These are phyloP conservation scores for Sinosuthora webbiana DNA, from an alignment of 2,113 vertebrate species.

Conservation along the genomic window DNA sequence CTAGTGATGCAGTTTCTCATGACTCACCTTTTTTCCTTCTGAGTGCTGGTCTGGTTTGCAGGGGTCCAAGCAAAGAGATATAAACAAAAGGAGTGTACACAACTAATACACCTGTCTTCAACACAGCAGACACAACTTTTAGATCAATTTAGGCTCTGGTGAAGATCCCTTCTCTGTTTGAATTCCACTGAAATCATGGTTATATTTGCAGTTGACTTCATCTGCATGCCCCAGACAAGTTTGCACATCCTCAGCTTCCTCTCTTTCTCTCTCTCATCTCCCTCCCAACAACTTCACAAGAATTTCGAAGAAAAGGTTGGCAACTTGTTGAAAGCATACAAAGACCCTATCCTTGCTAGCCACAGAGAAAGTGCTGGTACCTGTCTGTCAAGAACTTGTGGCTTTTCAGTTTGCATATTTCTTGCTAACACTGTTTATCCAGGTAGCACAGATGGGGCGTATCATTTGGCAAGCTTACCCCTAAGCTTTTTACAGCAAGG, in stretches of 20 bases:
- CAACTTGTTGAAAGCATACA: not conserved
- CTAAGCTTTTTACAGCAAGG: slow-evolving; percentile 24
- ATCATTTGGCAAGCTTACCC: slow-evolving; percentile 8
- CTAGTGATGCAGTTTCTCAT: not conserved
- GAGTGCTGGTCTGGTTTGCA: not conserved
- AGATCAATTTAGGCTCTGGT: not conserved
- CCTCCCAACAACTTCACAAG: not conserved
- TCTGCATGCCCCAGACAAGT: not conserved
- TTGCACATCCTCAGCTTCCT: not conserved
- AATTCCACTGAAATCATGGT: not conserved
- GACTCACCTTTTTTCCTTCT: not conserved
- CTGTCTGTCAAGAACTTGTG: not conserved
- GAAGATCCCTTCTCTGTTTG: not conserved
- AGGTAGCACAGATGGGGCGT: slow-evolving; percentile 28
- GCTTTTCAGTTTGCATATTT: slow-evolving; percentile 42
- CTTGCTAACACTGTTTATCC: slow-evolving; percentile 28
- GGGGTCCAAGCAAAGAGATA: not conserved
- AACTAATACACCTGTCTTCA: not conserved
- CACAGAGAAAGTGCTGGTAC: not conserved
- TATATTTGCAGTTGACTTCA: not conserved
- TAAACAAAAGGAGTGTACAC: not conserved
- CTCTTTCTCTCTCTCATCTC: not conserved
- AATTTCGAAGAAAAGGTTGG: not conserved
- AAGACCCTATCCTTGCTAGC: not conserved
- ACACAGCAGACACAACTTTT: not conserved